Base-by-base conservation (phyloP, 1,140 invertebrate species). In the Paracyclopina nana region DNA sequence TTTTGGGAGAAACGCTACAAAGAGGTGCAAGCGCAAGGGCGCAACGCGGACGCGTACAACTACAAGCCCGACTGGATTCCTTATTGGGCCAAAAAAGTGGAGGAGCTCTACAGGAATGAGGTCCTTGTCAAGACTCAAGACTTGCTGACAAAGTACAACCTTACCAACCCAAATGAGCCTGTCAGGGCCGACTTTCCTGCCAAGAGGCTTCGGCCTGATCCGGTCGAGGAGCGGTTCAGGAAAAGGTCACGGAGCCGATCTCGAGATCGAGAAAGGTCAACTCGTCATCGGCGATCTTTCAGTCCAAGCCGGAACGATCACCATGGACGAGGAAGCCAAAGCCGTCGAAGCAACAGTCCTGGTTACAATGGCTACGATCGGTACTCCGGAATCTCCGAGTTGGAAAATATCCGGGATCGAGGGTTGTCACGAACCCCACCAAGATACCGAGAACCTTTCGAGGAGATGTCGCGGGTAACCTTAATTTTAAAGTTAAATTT, bases 31-130 rank as follows among this genome's bases (percentile, higher is more conserved):
- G 64, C 69, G 48, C 76, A 78, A 40, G 78, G 77, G 30, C 76
- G 76, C 59, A 79, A 84, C 63, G 74, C 79, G 0, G 70, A 72
- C 29, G 77, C 75, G 38, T 74, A 83, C 60, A 80, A 86, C 58
- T 84, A 80, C 58, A 84, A 82, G 57, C 79, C 80, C 0, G 81
- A 85, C 57, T 86, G 82, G 82, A 82, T 83, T 34, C 64, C 72
- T 28, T 82, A 73, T 58, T 86, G 82, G 82, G 80, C 78, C 58
- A 72, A 73, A 50, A 69, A 78, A 12, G 79, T 83, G 74, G 72
- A 76, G 20, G 77, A 82, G 52, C 62, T 86, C 2, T 77, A 81
- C 57, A 70, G 73, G 11, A 72, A 74, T 18, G 76, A 80, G 53
- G 45, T 80, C 5, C 66, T 71, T 29, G 59, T 65, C 6, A 65